Evolutionary conservation across 30 jellyfish, hydroid and myxozoan genomes (phyloP).

Genomic region (Calvadosia cruxmelitensis): DNA sequence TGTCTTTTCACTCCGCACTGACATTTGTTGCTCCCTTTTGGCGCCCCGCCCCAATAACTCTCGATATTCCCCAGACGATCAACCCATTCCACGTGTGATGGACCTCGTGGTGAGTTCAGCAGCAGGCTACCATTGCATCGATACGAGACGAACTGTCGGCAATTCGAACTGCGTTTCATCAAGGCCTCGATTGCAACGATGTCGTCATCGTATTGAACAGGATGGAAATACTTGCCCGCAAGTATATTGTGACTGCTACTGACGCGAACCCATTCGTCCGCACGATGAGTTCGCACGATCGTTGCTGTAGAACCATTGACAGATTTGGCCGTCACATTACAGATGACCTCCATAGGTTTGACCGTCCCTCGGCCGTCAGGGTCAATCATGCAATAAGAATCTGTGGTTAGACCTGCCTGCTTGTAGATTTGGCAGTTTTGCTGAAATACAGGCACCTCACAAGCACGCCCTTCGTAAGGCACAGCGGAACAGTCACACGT

Average conservation of each 20-base stretch:
- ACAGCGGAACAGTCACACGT: slow-evolving; percentile 57
- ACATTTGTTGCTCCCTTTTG: slow-evolving; percentile 79
- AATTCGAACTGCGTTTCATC: slow-evolving; percentile 34
- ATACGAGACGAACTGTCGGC: slow-evolving; percentile 49
- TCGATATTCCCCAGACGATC: slow-evolving; percentile 60
- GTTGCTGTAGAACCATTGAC: not conserved
- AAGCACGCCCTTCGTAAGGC: slow-evolving; percentile 34
- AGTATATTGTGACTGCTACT: slow-evolving; percentile 5
- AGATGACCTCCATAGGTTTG: slow-evolving; percentile 58
- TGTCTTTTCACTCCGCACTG: slow-evolving; percentile 74
- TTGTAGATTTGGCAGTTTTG: slow-evolving; percentile 73
- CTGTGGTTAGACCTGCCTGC: slow-evolving; percentile 54
- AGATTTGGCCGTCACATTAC: slow-evolving; percentile 53
- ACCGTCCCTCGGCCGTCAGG: slow-evolving; percentile 84
- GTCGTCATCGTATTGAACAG: slow-evolving; percentile 25
- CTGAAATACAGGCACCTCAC: slow-evolving; percentile 67
- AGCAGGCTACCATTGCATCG: slow-evolving; percentile 58
- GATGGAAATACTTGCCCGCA: slow-evolving; percentile 34
- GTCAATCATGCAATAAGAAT: slow-evolving; percentile 76
- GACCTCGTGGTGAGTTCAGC: slow-evolving; percentile 92
- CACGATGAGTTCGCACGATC: slow-evolving; percentile 9
- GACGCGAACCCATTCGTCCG: slow-evolving; percentile 28
- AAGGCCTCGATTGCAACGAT: slow-evolving; percentile 29
- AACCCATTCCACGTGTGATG: slow-evolving; percentile 79
- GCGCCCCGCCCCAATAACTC: slow-evolving; percentile 99